Evolutionary conservation across 2,888 invertebrate species (phyloP).

Genomic region (Xanthia togata): DNA sequence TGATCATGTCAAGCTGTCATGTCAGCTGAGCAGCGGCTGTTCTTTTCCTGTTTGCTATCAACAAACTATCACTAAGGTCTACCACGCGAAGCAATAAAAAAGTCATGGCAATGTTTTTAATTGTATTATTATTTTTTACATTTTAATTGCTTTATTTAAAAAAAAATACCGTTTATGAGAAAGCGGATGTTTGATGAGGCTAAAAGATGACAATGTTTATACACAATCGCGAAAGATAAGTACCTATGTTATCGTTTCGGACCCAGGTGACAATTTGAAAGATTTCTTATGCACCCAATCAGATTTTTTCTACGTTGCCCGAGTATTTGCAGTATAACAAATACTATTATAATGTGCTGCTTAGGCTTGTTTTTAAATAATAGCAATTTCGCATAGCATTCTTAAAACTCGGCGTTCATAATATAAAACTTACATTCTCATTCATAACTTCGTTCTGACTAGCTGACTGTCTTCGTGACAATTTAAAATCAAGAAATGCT

Average conservation of each 20-base stretch:
- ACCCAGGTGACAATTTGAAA: not conserved
- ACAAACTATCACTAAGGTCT: not conserved
- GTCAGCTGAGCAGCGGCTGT: not conserved
- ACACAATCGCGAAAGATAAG: not conserved
- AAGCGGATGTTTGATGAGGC: not conserved
- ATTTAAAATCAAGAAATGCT: not conserved
- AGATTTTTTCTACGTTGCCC: not conserved
- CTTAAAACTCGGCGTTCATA: too few species aligned
- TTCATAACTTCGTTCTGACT: too few species aligned
- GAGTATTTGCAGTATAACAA: not conserved
- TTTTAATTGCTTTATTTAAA: too few species aligned
- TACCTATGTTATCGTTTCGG: not conserved
- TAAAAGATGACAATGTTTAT: not conserved
- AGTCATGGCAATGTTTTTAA: not conserved
- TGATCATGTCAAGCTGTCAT: not conserved
- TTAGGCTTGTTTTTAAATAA: not conserved
- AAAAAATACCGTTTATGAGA: not conserved
- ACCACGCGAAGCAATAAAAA: not conserved
- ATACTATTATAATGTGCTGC: not conserved
- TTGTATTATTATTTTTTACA: not conserved
- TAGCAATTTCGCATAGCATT: conserved; percentile 8
- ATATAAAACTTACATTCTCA: too few species aligned
- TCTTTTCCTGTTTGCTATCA: not conserved
- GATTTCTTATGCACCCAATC: not conserved
- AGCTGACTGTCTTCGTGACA: not conserved